Base-by-base conservation (phyloP, 2,888 invertebrate species). In the Anticlea derivata region DNA sequence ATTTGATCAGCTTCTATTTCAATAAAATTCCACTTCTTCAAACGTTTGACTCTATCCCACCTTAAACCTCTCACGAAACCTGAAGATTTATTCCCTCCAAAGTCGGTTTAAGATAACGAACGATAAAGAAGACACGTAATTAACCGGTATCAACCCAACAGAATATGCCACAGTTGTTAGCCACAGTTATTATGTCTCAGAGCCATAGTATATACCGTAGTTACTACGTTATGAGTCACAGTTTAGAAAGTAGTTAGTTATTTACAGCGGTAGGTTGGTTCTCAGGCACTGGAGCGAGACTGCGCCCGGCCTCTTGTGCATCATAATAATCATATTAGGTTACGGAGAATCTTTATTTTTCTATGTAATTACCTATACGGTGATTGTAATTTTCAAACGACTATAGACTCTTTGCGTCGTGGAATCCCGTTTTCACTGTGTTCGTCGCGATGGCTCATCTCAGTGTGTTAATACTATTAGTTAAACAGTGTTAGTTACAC, bases 281-380 rank as follows among this genome's bases (percentile, higher is more conserved):
- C 86, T 67, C 86, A 86, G 70, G 80, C 85, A 69, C 23, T 78
- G 68, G 61, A 78, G 74, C 84, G 81, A 56, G 73, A 80, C 81
- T 47, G 45, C 62, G 61, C 55, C 65, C 58, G 61, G 55, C 54
- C 56, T 58, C 50, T 55, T 49, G 52, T 41, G 34, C 34, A 34
- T 48, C 13, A 29, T 23, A 31, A 31, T 31, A 33, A 50, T 39
- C 33, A 23, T 45, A 37, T 24, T 26, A 43, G 26, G 35, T 29
- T 44, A 13, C 37, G 0, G 17, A 37, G 24, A 26, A 17, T 11
- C 13, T 37, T 23, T 6, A 23, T 11, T 26, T 11, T 39, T 17
- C 17, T 3, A 17, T 17, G 17, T 17, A 2, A 17, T 17, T 17
- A 17, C n/a, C n/a, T n/a, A n/a, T n/a, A n/a, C n/a, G n/a, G n/a